Conservation (phyloP, 2,888 invertebrate species). For the Mechanitis mazaeus region DNA sequence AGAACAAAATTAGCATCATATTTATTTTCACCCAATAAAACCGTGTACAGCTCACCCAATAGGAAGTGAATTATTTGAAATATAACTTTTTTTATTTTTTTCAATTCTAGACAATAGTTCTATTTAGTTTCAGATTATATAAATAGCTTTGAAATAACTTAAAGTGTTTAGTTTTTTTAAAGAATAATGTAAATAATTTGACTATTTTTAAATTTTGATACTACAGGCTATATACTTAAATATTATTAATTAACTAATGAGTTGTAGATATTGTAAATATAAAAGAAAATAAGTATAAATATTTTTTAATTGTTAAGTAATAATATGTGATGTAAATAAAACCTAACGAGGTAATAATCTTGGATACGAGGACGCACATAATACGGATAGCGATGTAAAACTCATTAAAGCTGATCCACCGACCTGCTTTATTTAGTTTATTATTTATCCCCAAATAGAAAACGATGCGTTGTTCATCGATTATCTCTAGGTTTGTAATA, state of each 20-base stretch:
- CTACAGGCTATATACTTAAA: too few relatives aligned
- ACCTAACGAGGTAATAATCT: constrained; percentile 8
- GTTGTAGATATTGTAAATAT: background rate
- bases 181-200: too few relatives aligned
- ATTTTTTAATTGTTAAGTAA: background rate
- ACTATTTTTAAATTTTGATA: too few relatives aligned
- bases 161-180: too few relatives aligned
- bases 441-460: constrained; percentile 20
- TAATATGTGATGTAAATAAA: background rate
- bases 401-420: constrained; percentile 46
- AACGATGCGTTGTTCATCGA: constrained; percentile 23
- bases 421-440: constrained; percentile 48
- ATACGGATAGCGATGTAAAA: constrained; percentile 44
- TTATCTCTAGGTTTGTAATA: constrained; percentile 22
- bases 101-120: background rate
- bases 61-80: background rate
- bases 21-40: constrained; percentile 2
- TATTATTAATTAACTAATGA: too few relatives aligned
- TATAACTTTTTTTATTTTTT: background rate
- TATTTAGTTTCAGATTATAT: background rate
- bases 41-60: background rate
- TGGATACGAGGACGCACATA: constrained; percentile 31
- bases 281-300: background rate
- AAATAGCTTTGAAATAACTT: background rate
- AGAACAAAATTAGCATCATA: constrained; percentile 16